These are phyloP conservation scores for Coracias cyanogaster DNA, from an alignment of 2,797 vertebrate genomes.

Conservation along the genomic window DNA sequence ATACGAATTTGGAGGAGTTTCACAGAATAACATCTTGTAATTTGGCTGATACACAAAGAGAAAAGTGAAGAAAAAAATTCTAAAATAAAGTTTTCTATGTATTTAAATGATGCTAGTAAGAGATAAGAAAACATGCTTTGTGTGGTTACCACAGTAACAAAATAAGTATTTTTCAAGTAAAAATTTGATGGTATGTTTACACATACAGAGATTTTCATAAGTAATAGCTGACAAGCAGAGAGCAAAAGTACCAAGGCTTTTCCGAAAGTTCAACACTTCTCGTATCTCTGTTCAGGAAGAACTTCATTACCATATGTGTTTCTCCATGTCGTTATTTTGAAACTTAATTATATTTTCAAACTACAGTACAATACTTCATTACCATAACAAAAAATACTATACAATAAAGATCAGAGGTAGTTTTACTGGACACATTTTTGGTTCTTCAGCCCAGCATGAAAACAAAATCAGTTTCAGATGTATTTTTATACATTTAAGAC, in stretches of 20 bases:
- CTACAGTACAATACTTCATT: not conserved
- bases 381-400: not conserved
- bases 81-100: not conserved
- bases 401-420: not conserved
- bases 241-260: not conserved
- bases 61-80: not conserved
- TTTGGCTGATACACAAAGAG: not conserved
- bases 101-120: not conserved
- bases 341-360: not conserved
- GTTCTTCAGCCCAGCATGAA: conserved; percentile 31
- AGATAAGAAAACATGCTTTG: not conserved
- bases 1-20: not conserved
- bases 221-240: not conserved
- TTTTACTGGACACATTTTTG: not conserved
- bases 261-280: not conserved
- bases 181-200: not conserved
- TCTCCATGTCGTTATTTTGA: not conserved
- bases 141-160: not conserved
- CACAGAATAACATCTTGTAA: not conserved
- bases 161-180: not conserved
- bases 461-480: not conserved
- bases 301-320: not conserved
- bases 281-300: not conserved
- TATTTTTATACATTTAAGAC: not conserved
- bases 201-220: not conserved